phyloP scores from a whole-genome alignment of 2,797 vertebrate genomes.

The Helostoma temminkii region DNA sequence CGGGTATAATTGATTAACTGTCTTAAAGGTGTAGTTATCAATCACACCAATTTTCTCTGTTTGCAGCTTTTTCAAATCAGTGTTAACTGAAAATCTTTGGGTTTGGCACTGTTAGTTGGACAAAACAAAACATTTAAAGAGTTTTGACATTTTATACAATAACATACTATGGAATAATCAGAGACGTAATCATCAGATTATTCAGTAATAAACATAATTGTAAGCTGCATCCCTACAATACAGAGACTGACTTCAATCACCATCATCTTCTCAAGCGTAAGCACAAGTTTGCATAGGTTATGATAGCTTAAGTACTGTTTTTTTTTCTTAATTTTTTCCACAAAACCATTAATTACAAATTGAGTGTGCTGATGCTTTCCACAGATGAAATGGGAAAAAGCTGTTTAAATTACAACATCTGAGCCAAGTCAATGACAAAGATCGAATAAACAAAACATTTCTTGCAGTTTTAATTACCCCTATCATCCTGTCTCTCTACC shows the following conservation, averaged over 20 bases:
- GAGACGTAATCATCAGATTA: neutral
- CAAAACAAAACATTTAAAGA: neutral
- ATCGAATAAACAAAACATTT: conserved; percentile 21
- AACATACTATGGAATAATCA: neutral
- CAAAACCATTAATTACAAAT: neutral
- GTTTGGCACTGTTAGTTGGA: neutral
- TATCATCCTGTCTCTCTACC: neutral
- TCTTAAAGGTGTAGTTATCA: no score
- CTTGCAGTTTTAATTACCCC: conserved; percentile 30
- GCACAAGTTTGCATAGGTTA: neutral
- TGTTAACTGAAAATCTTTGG: no score
- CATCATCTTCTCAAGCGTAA: neutral
- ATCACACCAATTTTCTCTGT: no score
- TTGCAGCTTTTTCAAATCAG: no score
- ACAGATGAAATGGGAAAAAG: neutral
- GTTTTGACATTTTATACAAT: neutral
- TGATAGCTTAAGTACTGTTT: neutral
- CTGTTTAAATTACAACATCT: conserved; percentile 14
- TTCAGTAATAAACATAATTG: neutral
- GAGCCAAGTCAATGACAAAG: conserved; percentile 11
- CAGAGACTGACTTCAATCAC: neutral
- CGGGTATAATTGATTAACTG: no score
- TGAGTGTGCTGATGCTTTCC: neutral
- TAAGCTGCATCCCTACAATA: neutral
- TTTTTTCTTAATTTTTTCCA: neutral